phyloP scores from a whole-genome alignment of 35 echinoderm and acorn worm genomes.

The Diadema setosum region DNA sequence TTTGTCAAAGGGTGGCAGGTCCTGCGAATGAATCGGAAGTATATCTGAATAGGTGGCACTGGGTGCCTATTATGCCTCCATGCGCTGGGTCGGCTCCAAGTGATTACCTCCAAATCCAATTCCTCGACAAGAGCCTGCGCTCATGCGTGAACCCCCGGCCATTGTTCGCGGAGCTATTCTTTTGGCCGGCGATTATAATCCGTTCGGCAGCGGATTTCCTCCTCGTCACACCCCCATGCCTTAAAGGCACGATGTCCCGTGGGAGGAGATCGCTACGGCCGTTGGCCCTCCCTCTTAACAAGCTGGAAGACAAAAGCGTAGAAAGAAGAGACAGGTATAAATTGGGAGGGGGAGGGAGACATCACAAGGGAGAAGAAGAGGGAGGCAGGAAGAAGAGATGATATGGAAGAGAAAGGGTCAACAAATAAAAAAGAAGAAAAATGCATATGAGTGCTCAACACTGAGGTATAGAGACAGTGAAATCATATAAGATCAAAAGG shows the following conservation, averaged over 20 bases:
- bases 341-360: too few relatives aligned
- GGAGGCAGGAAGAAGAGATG: too few relatives aligned
- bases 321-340: too few relatives aligned
- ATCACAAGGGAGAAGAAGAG: too few relatives aligned
- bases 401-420: too few relatives aligned
- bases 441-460: too few relatives aligned
- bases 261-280: too few relatives aligned
- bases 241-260: background rate
- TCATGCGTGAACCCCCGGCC: conserved; percentile 12
- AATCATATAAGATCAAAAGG: too few relatives aligned
- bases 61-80: background rate
- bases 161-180: background rate
- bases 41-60: background rate
- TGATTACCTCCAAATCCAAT: conserved; percentile 25
- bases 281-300: too few relatives aligned
- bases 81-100: background rate
- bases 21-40: background rate
- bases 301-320: too few relatives aligned
- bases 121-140: background rate
- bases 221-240: background rate
- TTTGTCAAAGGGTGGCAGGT: background rate
- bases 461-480: too few relatives aligned
- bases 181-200: background rate
- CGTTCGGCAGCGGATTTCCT: conserved; percentile 6
- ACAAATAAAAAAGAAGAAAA: too few relatives aligned